Conservation (phyloP, 2,888 invertebrate species). For the Phengaris arion region DNA sequence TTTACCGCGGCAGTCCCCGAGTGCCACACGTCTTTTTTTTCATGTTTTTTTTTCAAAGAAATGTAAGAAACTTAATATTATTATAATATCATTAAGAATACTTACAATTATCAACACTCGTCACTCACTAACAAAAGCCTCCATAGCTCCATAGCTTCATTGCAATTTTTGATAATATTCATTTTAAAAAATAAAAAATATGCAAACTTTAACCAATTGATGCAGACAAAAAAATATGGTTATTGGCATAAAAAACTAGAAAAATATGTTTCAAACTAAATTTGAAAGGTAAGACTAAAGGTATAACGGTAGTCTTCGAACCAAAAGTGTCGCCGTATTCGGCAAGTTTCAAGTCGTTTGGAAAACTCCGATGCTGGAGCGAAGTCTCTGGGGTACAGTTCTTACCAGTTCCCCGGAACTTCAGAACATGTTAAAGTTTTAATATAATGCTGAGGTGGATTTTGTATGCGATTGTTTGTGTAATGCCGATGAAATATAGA, state of each 20-base stretch:
- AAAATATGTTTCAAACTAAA: not conserved
- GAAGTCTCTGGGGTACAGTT: constrained; percentile 41
- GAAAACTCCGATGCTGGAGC: constrained; percentile 41
- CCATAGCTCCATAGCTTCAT: too few relatives aligned
- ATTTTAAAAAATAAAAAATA: too few relatives aligned
- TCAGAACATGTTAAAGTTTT: constrained; percentile 38
- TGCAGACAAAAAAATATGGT: not conserved
- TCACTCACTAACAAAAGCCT: too few relatives aligned
- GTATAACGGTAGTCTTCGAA: constrained; percentile 40
- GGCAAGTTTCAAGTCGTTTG: constrained; percentile 43
- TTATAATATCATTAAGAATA: too few relatives aligned
- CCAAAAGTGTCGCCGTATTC: constrained; percentile 42
- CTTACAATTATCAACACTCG: too few relatives aligned
- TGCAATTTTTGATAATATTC: too few relatives aligned
- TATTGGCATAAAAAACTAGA: not conserved
- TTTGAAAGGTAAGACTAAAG: constrained; percentile 37
- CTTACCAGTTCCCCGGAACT: constrained; percentile 36
- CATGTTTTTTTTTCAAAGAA: too few relatives aligned
- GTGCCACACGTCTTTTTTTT: too few relatives aligned
- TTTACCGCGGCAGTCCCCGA: too few relatives aligned
- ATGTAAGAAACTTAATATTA: too few relatives aligned
- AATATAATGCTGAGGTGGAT: constrained; percentile 38
- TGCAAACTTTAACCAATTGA: too few relatives aligned
- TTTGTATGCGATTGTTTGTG: constrained; percentile 35
- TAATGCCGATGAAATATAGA: constrained; percentile 29